These are phyloP conservation scores for Chloebia gouldiae DNA, from an alignment of 2,113 vertebrate species.

Conservation along the genomic window DNA sequence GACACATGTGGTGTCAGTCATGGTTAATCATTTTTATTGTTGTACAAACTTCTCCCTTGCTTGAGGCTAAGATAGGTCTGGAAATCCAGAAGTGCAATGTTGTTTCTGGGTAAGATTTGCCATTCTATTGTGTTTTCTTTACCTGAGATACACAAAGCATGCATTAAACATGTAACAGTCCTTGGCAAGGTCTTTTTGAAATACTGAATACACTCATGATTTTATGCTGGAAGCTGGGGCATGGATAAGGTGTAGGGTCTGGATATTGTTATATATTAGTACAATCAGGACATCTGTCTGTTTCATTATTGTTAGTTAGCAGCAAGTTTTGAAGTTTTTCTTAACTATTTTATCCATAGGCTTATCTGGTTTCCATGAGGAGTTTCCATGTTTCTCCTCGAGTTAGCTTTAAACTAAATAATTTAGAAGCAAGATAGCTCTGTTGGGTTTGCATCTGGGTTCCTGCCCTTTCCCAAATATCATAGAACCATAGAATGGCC, in stretches of 20 bases:
- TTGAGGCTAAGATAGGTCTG: conserved; percentile 13
- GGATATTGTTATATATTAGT: not conserved
- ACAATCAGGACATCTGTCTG: not conserved
- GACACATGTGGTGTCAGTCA: not conserved
- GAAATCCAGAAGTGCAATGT: not conserved
- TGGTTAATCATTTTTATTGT: not conserved
- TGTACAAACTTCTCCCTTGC: conserved; percentile 14
- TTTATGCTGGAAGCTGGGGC: not conserved
- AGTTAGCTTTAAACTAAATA: not conserved
- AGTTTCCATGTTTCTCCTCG: not conserved
- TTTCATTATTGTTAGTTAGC: not conserved
- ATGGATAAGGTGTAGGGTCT: not conserved
- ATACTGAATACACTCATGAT: not conserved
- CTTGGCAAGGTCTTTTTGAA: not conserved
- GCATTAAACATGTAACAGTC: not conserved
- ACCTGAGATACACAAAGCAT: not conserved
- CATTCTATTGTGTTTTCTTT: not conserved
- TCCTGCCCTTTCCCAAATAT: not conserved
- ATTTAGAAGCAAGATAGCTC: not conserved
- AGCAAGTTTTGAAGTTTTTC: not conserved
- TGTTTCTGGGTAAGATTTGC: not conserved
- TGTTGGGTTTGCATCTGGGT: not conserved
- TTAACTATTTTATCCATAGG: not conserved
- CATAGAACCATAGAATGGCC: not conserved
- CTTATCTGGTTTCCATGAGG: not conserved